Base-by-base conservation (phyloP, 1,140 invertebrate species). In the Drosophila santomea region DNA sequence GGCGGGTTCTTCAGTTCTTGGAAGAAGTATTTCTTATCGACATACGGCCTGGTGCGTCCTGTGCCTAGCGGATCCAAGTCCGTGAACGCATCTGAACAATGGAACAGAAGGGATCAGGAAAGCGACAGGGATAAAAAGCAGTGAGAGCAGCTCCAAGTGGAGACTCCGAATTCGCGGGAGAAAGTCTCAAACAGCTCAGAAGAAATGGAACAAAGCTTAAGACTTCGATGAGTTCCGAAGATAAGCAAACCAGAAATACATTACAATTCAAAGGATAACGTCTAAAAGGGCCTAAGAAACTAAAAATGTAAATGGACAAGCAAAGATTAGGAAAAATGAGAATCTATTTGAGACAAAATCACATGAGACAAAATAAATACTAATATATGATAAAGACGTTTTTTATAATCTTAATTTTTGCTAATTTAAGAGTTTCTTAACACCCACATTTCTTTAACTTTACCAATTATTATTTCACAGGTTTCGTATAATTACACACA, bases 1-100 rank as follows among this genome's bases (percentile, higher is more conserved):
- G 97, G 96, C 69, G 97, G 97, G 93, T 98, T 98, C 94, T 98
- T 98, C 69, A 98, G 94, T 88, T 98, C 96, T 93, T 97, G 96
- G 94, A 98, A 98, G 93, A 98, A 98, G 92, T 97, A 97, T 94
- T 98, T 98, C 93, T 97, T 97, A 94, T 98, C 97, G 80, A 98
- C 95, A 93, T 97, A 98, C 47, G 97, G 97, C 93, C 96, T 97
- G 93, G 95, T 97, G 91, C 96, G 94, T 79, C 97, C 97, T 74
- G 97, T 97, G 88, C 97, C 97, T 85, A 98, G 93, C 57, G 97
- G 97, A 94, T 98, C 97, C 93, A 98, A 93, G 93, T 98, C 97
- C 38, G 96, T 97, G 93, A 98, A 98, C 74, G 98, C 96, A 94
- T 97, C 97, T 93, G 95, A 91, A 74, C 93, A 93, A 69, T 45